Evolutionary conservation across 2,113 vertebrate species (phyloP).

Genomic region (Pseudopipra pipra): DNA sequence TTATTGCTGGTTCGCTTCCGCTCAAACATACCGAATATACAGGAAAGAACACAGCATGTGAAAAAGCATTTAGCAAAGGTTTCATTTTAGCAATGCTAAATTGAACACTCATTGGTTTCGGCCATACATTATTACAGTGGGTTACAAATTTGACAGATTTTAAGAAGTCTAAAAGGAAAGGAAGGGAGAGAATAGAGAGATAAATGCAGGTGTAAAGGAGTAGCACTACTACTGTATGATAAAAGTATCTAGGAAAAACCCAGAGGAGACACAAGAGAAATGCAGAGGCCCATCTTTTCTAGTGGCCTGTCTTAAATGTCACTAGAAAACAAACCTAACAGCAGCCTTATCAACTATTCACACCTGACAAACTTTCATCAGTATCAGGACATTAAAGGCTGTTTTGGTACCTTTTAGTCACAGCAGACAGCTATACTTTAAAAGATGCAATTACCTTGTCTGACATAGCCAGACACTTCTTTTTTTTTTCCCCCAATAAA

Average conservation of each 20-base stretch:
- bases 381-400: background rate
- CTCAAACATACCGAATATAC: background rate
- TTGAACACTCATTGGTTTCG: background rate
- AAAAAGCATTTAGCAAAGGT: background rate
- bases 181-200: background rate
- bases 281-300: background rate
- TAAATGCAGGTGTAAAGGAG: background rate
- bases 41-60: background rate
- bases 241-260: background rate
- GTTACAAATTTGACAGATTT: background rate
- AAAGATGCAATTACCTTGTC: slow-evolving; percentile 30
- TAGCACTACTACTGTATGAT: background rate
- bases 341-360: background rate
- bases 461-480: background rate
- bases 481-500: background rate
- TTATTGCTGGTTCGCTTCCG: background rate
- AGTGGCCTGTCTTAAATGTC: background rate
- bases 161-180: background rate
- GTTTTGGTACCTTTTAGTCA: background rate
- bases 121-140: background rate
- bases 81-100: background rate
- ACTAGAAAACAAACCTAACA: background rate
- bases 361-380: background rate
- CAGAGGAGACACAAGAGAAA: background rate
- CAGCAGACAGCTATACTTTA: slow-evolving; percentile 9